A percentile compares a stretch with the other conserved stretches of the same genome.
Conservation (phyloP, 2,888 invertebrate genomes). For the Lamproptera curius region DNA sequence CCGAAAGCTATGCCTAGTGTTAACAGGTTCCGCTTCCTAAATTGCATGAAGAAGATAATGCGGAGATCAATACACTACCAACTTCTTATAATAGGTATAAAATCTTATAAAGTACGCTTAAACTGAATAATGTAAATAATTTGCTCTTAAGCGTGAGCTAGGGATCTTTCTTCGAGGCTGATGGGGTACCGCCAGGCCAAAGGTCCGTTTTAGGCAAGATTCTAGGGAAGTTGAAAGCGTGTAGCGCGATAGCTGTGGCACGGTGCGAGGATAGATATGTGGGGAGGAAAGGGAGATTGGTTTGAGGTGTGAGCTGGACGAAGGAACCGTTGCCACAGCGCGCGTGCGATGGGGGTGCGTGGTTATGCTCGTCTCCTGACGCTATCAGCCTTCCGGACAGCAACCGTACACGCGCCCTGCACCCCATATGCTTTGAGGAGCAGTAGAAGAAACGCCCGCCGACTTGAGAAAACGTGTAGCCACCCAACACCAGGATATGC, state of each 20-base stretch:
- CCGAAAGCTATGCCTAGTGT: conserved; percentile 53
- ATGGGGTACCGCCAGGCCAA: conserved; percentile 51
- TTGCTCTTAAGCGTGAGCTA: conserved; percentile 7
- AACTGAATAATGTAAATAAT: too few relatives aligned
- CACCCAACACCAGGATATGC: conserved; percentile 66
- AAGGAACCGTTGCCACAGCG: conserved; percentile 72
- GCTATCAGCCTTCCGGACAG: conserved; percentile 59
- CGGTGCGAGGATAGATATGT: conserved; percentile 50
- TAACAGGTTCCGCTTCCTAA: conserved; percentile 39
- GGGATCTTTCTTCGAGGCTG: conserved; percentile 55
- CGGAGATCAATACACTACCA: conserved; percentile 69
- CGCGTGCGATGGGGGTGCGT: conserved; percentile 67
- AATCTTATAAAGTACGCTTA: conserved; percentile 1
- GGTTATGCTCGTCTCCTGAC: conserved; percentile 64
- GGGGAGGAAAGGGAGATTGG: conserved; percentile 38
- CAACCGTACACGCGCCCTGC: conserved; percentile 61
- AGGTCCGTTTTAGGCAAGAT: conserved; percentile 66
- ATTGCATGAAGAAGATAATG: conserved; percentile 45
- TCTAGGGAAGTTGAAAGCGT: conserved; percentile 60
- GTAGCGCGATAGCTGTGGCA: conserved; percentile 54
- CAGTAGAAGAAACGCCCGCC: conserved; percentile 73
- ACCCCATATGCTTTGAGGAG: conserved; percentile 71
- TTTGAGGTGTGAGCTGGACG: conserved; percentile 62
- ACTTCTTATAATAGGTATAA: too few relatives aligned
- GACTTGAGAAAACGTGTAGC: conserved; percentile 71